A percentile compares a stretch with the other conserved stretches of the same genome.
Conservation (phyloP, 2,888 invertebrate genomes). For the Himalopsyche japonica region DNA sequence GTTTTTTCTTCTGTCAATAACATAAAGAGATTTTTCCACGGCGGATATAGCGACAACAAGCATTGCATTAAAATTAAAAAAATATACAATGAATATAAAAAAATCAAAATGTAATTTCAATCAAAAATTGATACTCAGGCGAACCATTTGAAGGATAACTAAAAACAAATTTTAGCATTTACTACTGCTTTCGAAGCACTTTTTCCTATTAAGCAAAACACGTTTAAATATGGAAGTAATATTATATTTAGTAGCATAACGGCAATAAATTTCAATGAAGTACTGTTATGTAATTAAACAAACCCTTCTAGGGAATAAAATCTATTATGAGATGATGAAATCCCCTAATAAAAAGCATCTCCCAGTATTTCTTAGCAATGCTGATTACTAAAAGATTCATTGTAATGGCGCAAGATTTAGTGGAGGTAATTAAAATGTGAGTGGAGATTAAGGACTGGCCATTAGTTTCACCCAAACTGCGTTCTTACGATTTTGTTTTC, state of each 20-base stretch:
- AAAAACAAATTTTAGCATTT: too few relatives aligned
- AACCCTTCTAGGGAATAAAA: background rate
- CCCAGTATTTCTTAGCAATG: slow-evolving; percentile 4
- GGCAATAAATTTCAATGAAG: background rate
- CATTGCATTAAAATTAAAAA: too few relatives aligned
- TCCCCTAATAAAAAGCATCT: slow-evolving; percentile 4
- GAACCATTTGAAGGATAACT: too few relatives aligned
- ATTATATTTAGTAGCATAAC: background rate
- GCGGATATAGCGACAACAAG: too few relatives aligned
- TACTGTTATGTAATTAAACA: background rate
- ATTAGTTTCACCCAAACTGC: slow-evolving; percentile 19
- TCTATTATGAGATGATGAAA: background rate
- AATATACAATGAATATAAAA: too few relatives aligned
- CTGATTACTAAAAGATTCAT: slow-evolving; percentile 26
- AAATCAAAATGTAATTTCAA: too few relatives aligned
- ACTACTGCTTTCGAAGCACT: background rate
- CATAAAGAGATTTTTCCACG: too few relatives aligned
- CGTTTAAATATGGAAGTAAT: background rate
- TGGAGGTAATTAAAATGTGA: slow-evolving; percentile 35
- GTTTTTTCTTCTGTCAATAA: too few relatives aligned
- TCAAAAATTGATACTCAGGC: too few relatives aligned
- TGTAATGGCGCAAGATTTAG: slow-evolving; percentile 25
- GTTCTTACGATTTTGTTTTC: background rate
- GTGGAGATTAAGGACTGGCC: slow-evolving; percentile 28
- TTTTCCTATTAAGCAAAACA: background rate